Evolutionary conservation across 1,140 invertebrate genomes (phyloP).

Genomic region (Trichonephila clavipes): DNA sequence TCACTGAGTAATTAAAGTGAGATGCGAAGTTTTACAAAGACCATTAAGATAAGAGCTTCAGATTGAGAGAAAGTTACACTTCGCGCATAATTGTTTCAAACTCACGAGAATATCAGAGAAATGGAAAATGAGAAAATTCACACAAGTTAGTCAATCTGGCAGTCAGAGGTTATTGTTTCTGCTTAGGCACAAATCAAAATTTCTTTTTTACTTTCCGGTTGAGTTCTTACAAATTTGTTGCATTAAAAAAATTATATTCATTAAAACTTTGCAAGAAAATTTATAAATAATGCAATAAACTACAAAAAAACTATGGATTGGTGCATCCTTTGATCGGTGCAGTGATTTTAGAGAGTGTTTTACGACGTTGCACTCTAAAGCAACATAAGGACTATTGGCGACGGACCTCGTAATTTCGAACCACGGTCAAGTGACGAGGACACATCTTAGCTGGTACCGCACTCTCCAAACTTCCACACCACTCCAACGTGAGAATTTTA

Average conservation of each 20-base stretch:
- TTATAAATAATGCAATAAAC: too few relatives aligned
- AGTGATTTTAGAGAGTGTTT: too few relatives aligned
- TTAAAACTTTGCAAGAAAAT: too few relatives aligned
- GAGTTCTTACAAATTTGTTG: neutral
- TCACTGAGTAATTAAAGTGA: constrained; percentile 50
- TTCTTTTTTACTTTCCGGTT: neutral
- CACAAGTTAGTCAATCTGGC: neutral
- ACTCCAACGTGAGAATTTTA: too few relatives aligned
- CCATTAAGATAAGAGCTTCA: constrained; percentile 55
- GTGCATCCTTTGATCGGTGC: too few relatives aligned
- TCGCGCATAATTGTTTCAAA: constrained; percentile 42
- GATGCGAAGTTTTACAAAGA: constrained; percentile 54
- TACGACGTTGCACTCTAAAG: too few relatives aligned
- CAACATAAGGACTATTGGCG: too few relatives aligned
- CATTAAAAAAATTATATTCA: neutral
- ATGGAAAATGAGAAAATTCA: constrained; percentile 17
- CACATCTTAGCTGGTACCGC: too few relatives aligned
- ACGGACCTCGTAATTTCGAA: too few relatives aligned
- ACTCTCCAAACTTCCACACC: too few relatives aligned
- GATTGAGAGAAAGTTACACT: constrained; percentile 39
- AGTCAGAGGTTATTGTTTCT: neutral
- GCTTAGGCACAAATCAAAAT: neutral
- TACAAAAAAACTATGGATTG: too few relatives aligned
- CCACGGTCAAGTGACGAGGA: too few relatives aligned
- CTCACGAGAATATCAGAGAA: neutral